These are phyloP conservation scores for Thymelicus sylvestris DNA, from an alignment of 2,888 invertebrate species.

Conservation along the genomic window DNA sequence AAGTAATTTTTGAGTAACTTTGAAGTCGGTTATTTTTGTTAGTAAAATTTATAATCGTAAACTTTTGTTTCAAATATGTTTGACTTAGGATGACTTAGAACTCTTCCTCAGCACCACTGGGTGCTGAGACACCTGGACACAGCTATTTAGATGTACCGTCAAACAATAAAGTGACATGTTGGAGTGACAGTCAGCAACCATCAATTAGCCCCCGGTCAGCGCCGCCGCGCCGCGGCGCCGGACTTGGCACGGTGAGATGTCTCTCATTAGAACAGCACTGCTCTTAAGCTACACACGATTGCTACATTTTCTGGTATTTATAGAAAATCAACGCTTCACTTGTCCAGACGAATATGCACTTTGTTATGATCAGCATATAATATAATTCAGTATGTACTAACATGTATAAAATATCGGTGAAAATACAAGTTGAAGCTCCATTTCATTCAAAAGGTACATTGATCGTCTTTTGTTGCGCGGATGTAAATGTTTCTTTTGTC, in stretches of 20 bases:
- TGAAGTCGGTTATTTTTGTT: no score
- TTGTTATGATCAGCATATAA: neutral
- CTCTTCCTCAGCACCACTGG: no score
- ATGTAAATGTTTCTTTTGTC: no score
- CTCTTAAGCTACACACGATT: neutral
- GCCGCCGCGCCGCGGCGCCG: neutral
- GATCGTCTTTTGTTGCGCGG: no score
- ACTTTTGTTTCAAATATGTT: no score
- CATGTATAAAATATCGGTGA: neutral
- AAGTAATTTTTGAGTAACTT: no score
- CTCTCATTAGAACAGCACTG: neutral
- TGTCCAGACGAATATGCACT: neutral
- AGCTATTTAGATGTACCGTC: no score
- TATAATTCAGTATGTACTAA: neutral
- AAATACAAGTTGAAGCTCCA: no score
- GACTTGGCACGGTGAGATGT: neutral
- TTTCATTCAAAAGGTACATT: no score
- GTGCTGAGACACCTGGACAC: no score
- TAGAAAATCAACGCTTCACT: neutral
- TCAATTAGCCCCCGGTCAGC: conserved; percentile 3
- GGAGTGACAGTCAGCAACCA: neutral
- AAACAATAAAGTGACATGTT: neutral
- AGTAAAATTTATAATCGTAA: no score
- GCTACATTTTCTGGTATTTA: neutral
- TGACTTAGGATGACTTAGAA: no score